Percentiles rank a stretch among this genome's conserved stretches.
Conservation (phyloP, 2,797 vertebrate species). For the Muraenolepis orangiensis region DNA sequence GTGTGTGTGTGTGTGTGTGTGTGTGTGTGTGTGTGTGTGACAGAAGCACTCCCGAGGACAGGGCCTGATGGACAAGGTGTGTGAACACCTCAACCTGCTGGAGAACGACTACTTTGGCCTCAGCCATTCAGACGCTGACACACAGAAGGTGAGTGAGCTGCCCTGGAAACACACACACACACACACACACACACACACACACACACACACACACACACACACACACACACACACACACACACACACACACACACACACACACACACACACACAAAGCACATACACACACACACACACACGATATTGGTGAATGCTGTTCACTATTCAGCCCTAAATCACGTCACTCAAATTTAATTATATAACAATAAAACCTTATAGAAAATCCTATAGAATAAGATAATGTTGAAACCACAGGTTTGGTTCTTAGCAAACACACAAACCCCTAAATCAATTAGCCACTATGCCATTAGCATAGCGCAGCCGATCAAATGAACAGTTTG, state of each 20-base stretch:
- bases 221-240: background rate
- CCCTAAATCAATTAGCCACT: too few relatives aligned
- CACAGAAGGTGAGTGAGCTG: slow-evolving; percentile 87
- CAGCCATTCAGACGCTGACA: slow-evolving; percentile 91
- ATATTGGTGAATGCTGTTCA: too few relatives aligned
- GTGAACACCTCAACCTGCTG: slow-evolving; percentile 92
- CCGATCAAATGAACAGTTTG: too few relatives aligned
- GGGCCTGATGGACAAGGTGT: slow-evolving; percentile 87
- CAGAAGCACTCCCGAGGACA: slow-evolving; percentile 95
- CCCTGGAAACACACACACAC: background rate
- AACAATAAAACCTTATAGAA: too few relatives aligned
- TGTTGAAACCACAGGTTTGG: too few relatives aligned
- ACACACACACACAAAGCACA: background rate
- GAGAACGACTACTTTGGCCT: slow-evolving; percentile 97
- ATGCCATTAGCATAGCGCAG: too few relatives aligned
- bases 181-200: background rate
- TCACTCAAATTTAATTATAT: too few relatives aligned
- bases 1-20: slow-evolving; percentile 5
- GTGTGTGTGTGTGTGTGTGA: slow-evolving; percentile 39
- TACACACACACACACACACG: background rate
- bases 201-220: background rate
- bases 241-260: background rate
- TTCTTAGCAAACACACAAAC: too few relatives aligned
- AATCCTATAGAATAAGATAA: too few relatives aligned
- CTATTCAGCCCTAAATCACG: too few relatives aligned